A percentile compares a stretch with the other conserved stretches of the same genome.
phyloP scores from a whole-genome alignment of 2,113 vertebrate genomes.

The Cinclus mexicanus region DNA sequence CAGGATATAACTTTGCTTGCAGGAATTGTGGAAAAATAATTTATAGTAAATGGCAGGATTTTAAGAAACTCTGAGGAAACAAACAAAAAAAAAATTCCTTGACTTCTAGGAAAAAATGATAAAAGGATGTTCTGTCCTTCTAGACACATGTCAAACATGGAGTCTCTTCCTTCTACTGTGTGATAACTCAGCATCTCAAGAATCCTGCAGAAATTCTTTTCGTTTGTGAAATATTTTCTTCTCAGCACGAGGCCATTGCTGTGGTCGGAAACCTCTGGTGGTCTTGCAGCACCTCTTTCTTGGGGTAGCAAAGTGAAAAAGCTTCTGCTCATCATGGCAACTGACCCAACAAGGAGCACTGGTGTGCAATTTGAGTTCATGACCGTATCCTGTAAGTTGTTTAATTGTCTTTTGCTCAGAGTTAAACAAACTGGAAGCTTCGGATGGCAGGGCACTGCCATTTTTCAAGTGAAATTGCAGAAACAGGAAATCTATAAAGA shows the following conservation, averaged over 20 bases:
- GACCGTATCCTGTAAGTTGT: neutral
- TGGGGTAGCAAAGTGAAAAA: neutral
- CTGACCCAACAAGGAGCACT: neutral
- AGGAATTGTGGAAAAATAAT: neutral
- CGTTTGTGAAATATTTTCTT: slow-evolving; percentile 13
- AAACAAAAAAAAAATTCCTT: neutral
- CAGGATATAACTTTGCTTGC: slow-evolving; percentile 23
- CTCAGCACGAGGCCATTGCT: neutral
- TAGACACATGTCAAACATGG: neutral
- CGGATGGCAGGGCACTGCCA: slow-evolving; percentile 11
- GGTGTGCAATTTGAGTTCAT: neutral
- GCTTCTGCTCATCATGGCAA: neutral
- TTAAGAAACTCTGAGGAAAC: neutral
- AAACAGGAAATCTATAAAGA: slow-evolving; percentile 59
- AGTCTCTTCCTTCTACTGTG: slow-evolving; percentile 7
- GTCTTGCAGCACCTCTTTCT: neutral
- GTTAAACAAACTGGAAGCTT: slow-evolving; percentile 46
- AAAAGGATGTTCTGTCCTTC: neutral
- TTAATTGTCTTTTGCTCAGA: slow-evolving; percentile 56
- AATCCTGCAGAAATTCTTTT: neutral
- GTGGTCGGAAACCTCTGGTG: neutral
- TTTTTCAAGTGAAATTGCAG: slow-evolving; percentile 54
- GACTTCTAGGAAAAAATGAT: slow-evolving; percentile 35
- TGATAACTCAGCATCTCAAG: slow-evolving; percentile 53
- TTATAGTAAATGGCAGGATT: neutral